Evolutionary conservation across 2,888 invertebrate genomes (phyloP), one percentile per base, ranked within the genome.

Genomic region (Invenusta paracnida): DNA sequence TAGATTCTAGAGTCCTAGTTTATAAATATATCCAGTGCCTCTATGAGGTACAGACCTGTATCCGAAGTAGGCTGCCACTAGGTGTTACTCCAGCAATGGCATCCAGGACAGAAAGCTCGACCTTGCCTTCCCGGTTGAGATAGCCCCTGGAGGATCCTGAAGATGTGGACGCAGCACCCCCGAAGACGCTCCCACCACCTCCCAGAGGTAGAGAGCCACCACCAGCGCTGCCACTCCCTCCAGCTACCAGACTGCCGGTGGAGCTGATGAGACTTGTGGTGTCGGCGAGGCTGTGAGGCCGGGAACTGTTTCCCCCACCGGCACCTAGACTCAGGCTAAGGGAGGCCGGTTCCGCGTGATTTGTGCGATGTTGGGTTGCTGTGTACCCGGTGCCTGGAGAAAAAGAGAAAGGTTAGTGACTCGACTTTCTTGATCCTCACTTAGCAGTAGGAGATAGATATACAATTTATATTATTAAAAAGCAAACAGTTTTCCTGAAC

Each of bases 31-130:
- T n/a, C n/a, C n/a, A n/a, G n/a, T n/a, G n/a, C n/a, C n/a, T n/a
- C n/a, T n/a, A n/a, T n/a, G n/a, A n/a, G n/a, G n/a, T n/a, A n/a
- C n/a, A n/a, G n/a, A n/a, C n/a, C n/a, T n/a, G n/a, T 5, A 48
- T 48, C 25, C 25, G 17, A 23, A 73, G 73, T 2, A 84, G 29
- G 25, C 67, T 67, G 2, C 84, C 84, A 25, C 11, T 25, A 27
- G 66, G 29, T 1, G 84, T 67, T 23, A 84, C 1, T 0, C 84
- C 84, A 67, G 84, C 84, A n/a, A 84, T 84, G 30, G 66, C 67
- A 27, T 84, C 73, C 28, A 84, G 73, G 5, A 27, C 67, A 67
- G n/a, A 17, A 13, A 28, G 27, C 73, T 84, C 84, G n/a, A 84
- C 73, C 73, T 73, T 73, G 17, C 73, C 73, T 23, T 73, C 73